Percentiles rank a stretch among this genome's conserved stretches.
These are phyloP conservation scores for Odobenus rosmarus DNA, from an alignment of 2,113 vertebrate species.

Conservation along the genomic window DNA sequence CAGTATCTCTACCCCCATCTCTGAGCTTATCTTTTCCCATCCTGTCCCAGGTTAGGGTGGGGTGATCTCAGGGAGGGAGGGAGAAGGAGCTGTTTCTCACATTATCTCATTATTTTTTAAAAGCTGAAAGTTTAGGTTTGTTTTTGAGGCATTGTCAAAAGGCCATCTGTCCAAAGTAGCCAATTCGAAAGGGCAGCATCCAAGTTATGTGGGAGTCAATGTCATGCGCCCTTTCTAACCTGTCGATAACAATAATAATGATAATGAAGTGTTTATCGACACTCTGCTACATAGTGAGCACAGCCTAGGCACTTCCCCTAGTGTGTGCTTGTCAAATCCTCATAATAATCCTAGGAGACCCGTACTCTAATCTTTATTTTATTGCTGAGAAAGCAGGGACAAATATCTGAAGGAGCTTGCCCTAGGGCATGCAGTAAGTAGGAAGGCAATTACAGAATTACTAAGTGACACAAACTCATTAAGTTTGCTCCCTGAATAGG, in stretches of 20 bases:
- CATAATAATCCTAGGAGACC: not conserved
- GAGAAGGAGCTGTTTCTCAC: not conserved
- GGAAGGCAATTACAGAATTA: not conserved
- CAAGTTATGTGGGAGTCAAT: not conserved
- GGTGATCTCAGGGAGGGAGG: not conserved
- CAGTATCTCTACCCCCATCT: not conserved
- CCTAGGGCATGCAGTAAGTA: not conserved
- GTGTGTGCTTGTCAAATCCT: not conserved
- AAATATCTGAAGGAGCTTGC: slow-evolving; percentile 5
- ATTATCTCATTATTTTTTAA: not conserved
- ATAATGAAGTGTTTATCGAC: not conserved
- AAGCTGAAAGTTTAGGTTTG: not conserved
- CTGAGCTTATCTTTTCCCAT: slow-evolving; percentile 21
- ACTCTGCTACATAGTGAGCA: not conserved
- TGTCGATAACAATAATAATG: not conserved
- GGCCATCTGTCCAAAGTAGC: not conserved
- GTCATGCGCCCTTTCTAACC: not conserved
- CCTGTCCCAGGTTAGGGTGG: not conserved
- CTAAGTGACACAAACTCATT: not conserved
- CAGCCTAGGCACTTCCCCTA: not conserved
- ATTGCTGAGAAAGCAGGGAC: slow-evolving; percentile 17
- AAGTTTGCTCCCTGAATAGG: not conserved
- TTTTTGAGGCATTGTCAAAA: slow-evolving; percentile 11
- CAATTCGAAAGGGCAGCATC: not conserved
- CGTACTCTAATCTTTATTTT: slow-evolving; percentile 9